These are phyloP conservation scores for Xiphydria camelus DNA, from an alignment of 2,888 invertebrate species.

Conservation along the genomic window DNA sequence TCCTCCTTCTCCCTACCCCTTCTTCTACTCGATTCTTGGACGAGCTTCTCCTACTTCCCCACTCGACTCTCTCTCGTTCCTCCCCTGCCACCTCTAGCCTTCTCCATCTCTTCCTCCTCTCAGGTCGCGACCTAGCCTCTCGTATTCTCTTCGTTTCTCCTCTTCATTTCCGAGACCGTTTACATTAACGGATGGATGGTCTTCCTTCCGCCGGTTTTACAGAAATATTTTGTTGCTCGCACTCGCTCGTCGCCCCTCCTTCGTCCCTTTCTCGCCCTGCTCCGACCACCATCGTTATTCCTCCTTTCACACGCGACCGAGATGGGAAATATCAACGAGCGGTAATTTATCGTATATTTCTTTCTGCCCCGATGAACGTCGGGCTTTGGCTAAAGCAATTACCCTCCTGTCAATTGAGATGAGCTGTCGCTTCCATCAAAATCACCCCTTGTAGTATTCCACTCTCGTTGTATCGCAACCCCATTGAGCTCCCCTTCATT, in stretches of 20 bases:
- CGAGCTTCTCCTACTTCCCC: neutral
- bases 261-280: no score
- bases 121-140: conserved; percentile 9
- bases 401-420: conserved; percentile 20
- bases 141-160: conserved; percentile 19
- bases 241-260: no score
- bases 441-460: conserved; percentile 8
- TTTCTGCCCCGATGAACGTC: no score
- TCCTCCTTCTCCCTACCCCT: conserved; percentile 3
- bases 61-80: conserved; percentile 6
- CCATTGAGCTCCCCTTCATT: conserved; percentile 12
- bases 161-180: conserved; percentile 22
- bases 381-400: conserved; percentile 20
- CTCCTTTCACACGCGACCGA: neutral
- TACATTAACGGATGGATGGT: conserved; percentile 6
- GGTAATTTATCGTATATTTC: neutral
- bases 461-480: conserved; percentile 11
- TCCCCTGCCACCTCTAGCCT: conserved; percentile 2
- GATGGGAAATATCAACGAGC: neutral
- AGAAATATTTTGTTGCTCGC: no score
- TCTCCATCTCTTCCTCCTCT: neutral
- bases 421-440: conserved; percentile 23
- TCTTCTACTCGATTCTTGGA: conserved; percentile 18
- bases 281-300: no score
- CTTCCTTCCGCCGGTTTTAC: no score